Base-by-base conservation (phyloP, 2,888 invertebrate species). In the Drosophila conformis region DNA sequence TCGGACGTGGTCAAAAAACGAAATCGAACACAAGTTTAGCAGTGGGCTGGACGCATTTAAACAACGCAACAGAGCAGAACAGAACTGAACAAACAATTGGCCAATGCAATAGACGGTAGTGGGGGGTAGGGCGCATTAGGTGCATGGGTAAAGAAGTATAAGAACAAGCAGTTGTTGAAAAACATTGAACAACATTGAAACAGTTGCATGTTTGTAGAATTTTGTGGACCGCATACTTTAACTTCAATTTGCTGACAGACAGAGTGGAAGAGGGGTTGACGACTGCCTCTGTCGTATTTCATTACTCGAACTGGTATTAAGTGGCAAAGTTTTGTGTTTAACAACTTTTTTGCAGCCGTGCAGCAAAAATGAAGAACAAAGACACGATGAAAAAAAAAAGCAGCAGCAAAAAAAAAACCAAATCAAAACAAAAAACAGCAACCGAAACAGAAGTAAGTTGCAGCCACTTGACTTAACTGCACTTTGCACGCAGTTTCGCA, bases 301-400 rank as follows among this genome's bases (percentile, higher is more conserved):
- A 89, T 87, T 89, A 84, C 87, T 85, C 84, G 87, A 89, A 89
- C 88, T 85, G 80, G 87, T 87, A 87, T 87, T 87, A 87, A 87
- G 89, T 87, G 85, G 87, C 85, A 89, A 87, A 87, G 78, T 87
- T 87, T 87, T 87, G 89, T 89, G 87, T 87, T 87, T 89, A 87
- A 84, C 85, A 87, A 87, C 89, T 85, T 85, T 85, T 85, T 77
- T 80, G 86, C 82, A 87, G 77, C 72, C 87, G 76, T 69, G 83
- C 77, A 61, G 87, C 75, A 87, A 84, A 87, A 82, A 83, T 75
- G 74, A 83, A 73, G 70, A 78, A 82, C 72, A 86, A 73, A 73
- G 70, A 76, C 67, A 62, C 56, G 60, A 69, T 60, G 63, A 71
- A 73, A 65, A 76, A 89, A 69, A 64, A 67, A 76, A 54, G 52